Conservation (phyloP, 2,113 vertebrate genomes). For the Tupaia chinensis region DNA sequence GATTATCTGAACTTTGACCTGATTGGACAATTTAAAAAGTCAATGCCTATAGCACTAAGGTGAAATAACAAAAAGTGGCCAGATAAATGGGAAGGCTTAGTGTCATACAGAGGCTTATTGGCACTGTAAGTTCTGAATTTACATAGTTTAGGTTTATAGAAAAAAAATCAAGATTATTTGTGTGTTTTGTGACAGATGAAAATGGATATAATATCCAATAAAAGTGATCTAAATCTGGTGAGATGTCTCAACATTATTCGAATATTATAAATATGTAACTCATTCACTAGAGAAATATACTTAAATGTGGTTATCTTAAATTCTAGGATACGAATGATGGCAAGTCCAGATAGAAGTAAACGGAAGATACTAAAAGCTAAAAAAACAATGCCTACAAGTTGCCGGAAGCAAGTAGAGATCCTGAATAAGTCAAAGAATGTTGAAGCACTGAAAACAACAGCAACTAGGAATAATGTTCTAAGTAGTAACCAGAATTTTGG, state of each 20-base stretch:
- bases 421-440: constrained; percentile 50
- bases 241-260: constrained; percentile 25
- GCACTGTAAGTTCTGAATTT: constrained; percentile 5
- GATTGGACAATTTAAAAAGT: neutral
- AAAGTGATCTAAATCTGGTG: neutral
- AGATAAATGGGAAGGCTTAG: neutral
- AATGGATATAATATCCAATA: constrained; percentile 8
- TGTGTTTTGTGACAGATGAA: neutral
- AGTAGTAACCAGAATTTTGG: constrained; percentile 54
- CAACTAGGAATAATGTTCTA: constrained; percentile 11
- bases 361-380: constrained; percentile 73
- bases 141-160: neutral
- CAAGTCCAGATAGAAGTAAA: constrained; percentile 61
- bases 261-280: constrained; percentile 40
- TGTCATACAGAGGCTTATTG: neutral
- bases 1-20: neutral
- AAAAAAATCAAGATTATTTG: neutral
- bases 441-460: constrained; percentile 43
- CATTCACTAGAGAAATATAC: constrained; percentile 44
- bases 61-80: neutral
- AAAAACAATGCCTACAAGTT: constrained; percentile 77
- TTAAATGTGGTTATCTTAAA: constrained; percentile 71
- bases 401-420: constrained; percentile 75
- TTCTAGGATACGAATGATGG: constrained; percentile 75
- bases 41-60: neutral